Evolutionary conservation across 2,888 invertebrate genomes (phyloP).

Genomic region (Tanypteryx hageni): DNA sequence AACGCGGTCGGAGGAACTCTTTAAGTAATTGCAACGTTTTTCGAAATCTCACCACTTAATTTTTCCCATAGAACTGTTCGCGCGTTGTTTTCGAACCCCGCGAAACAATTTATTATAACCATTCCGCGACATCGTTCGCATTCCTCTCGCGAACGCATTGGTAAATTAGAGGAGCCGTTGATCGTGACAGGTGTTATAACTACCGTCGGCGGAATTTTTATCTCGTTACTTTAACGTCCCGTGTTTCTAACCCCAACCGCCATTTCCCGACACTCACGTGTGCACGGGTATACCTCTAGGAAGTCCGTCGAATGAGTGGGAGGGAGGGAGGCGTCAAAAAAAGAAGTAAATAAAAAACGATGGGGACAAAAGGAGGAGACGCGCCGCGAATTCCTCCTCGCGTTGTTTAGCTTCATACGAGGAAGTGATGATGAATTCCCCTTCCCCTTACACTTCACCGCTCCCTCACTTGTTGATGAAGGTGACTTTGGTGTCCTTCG

Average conservation of each 20-base stretch:
- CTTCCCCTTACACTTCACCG: neutral
- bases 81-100: neutral
- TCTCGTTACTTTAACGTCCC: neutral
- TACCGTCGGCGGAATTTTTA: neutral
- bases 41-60: neutral
- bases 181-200: conserved; percentile 23
- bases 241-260: neutral
- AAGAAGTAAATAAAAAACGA: neutral
- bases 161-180: neutral
- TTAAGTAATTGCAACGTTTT: neutral
- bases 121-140: neutral
- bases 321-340: neutral
- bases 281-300: neutral
- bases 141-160: neutral
- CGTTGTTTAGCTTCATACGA: neutral
- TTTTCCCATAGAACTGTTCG: neutral
- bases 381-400: neutral
- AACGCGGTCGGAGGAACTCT: neutral
- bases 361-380: neutral
- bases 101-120: neutral
- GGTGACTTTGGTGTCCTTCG: neutral
- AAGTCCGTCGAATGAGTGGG: neutral
- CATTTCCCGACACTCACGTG: neutral
- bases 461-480: neutral
- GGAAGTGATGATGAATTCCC: conserved; percentile 17